Base-by-base conservation (phyloP, 1,140 invertebrate species). In the Eueides isabella region DNA sequence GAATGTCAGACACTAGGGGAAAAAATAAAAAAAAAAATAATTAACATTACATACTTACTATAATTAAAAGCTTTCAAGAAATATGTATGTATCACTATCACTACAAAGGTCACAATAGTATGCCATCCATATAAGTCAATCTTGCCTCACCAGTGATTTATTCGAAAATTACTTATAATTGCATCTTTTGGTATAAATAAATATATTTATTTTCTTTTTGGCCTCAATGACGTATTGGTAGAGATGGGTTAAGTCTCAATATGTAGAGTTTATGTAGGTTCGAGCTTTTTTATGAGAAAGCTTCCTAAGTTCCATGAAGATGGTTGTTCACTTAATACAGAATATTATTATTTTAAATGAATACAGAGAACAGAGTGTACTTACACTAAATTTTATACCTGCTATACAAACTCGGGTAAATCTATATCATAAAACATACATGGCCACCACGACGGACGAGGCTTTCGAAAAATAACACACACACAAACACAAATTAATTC, bases 111-210 rank as follows among this genome's bases (percentile, higher is more conserved):
- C 41, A 44, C 41, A 44, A 44, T 19, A 44, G 7, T 16, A n/a
- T 44, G 41, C 16, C 41, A 44, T 44, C 41, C 41, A 44, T 44
- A 44, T n/a, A 44, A 44, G 41, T 44, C n/a, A 2, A 2, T 44
- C 41, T 44, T 44, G n/a, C 41, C n/a, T 44, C 41, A 26, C 14
- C n/a, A 62, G 26, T 62, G 19, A 44, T 44, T 44, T 44, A 44
- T 44, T 19, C 16, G 6, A 19, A 44, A 44, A 44, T 44, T 44
- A 6, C 5, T 44, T 44, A 44, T 44, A 44, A 44, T 44, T 44
- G 16, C n/a, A 44, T 19, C n/a, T n/a, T 44, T 44, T 44, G 5
- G 41, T n/a, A 44, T 44, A 44, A 44, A 16, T n/a, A 19, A 19
- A 2, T 19, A 44, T 1, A 19, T 44, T 44, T 44, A 19, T 44